Percentiles rank a stretch among this genome's conserved stretches.
These are phyloP conservation scores for Eubucco bourcierii DNA, from an alignment of 2,113 vertebrate species.

Conservation along the genomic window DNA sequence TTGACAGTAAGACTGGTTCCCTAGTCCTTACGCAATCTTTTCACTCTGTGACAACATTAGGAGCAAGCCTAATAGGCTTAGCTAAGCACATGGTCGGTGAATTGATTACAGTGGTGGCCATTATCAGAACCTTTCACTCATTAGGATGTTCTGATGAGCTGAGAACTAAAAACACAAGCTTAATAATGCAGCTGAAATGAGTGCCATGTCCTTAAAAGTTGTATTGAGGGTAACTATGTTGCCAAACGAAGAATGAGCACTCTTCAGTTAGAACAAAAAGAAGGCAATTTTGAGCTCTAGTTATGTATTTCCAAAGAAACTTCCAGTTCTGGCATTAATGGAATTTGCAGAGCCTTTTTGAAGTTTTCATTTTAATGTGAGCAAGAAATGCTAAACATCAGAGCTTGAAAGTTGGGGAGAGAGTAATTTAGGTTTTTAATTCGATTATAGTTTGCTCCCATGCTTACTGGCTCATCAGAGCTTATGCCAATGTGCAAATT, in stretches of 20 bases:
- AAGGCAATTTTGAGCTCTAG: background rate
- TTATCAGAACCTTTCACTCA: conserved; percentile 30
- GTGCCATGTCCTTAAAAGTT: conserved; percentile 9
- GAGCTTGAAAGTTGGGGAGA: background rate
- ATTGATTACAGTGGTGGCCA: background rate
- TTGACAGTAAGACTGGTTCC: background rate
- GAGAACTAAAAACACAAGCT: background rate
- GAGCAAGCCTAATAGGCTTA: conserved; percentile 33
- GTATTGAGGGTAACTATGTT: background rate
- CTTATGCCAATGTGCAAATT: background rate
- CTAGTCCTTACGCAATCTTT: background rate
- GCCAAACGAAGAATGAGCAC: background rate
- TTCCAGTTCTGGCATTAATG: background rate
- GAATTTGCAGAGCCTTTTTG: background rate
- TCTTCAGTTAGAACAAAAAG: background rate
- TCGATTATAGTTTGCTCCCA: background rate
- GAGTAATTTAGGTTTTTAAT: background rate
- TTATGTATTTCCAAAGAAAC: background rate
- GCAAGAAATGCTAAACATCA: background rate
- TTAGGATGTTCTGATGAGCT: conserved; percentile 23
- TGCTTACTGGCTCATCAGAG: background rate
- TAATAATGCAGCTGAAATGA: background rate
- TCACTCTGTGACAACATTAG: background rate
- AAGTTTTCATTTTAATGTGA: background rate
- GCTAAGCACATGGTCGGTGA: background rate